Evolutionary conservation across 1,140 invertebrate species (phyloP).

Genomic region (Hylyphantes graminicola): DNA sequence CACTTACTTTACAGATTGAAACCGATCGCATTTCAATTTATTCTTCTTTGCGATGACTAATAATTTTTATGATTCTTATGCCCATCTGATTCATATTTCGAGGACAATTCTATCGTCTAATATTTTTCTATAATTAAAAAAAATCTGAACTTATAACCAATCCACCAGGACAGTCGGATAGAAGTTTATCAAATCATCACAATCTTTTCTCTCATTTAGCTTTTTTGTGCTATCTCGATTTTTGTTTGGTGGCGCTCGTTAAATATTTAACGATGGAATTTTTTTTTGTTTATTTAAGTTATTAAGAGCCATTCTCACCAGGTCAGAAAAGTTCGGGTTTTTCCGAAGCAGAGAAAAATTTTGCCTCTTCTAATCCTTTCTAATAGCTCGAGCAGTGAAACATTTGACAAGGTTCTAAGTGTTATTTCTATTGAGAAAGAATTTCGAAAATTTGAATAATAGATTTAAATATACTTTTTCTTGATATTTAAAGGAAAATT

Average conservation of each 20-base stretch:
- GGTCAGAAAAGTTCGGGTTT: constrained; percentile 44
- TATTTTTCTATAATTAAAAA: too few species aligned
- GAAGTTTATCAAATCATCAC: neutral
- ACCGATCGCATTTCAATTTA: too few species aligned
- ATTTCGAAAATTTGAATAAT: too few species aligned
- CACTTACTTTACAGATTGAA: too few species aligned
- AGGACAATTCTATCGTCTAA: too few species aligned
- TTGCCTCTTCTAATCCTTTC: constrained; percentile 28
- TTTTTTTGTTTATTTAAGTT: constrained; percentile 60
- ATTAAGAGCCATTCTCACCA: constrained; percentile 56
- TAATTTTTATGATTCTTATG: neutral
- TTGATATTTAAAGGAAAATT: too few species aligned
- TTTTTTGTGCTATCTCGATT: constrained; percentile 34
- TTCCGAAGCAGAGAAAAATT: constrained; percentile 32
- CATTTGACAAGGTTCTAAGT: neutral
- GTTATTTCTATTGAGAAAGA: too few species aligned
- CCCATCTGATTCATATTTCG: neutral
- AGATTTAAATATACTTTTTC: too few species aligned
- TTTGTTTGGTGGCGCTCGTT: constrained; percentile 58
- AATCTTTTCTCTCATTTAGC: constrained; percentile 15
- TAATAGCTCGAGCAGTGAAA: constrained; percentile 24
- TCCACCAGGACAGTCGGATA: neutral
- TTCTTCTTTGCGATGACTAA: too few species aligned
- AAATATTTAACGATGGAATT: constrained; percentile 57
- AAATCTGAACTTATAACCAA: too few species aligned